Evolutionary conservation across 2,113 vertebrate genomes (phyloP).

Genomic region (Cryptomyrus ogoouensis): DNA sequence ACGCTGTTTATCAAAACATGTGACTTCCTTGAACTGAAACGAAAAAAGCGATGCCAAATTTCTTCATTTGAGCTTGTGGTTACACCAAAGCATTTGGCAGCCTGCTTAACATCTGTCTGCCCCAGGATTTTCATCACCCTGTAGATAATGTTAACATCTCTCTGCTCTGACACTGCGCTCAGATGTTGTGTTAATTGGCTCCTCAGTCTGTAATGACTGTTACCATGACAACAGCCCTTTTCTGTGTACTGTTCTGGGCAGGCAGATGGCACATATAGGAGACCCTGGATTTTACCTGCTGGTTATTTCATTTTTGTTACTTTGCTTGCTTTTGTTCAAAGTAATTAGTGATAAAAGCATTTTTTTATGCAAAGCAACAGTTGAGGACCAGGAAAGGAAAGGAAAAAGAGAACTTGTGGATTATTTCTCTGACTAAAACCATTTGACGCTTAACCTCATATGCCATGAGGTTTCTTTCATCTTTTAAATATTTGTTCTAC

Average conservation of each 20-base stretch:
- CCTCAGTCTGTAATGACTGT: slow-evolving; percentile 11
- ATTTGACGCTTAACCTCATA: not conserved
- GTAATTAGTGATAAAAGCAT: slow-evolving; percentile 4
- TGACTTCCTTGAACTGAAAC: not conserved
- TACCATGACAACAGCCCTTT: slow-evolving; percentile 5
- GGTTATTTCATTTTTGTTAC: not conserved
- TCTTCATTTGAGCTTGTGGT: not conserved
- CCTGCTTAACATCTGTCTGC: not conserved
- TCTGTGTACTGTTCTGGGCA: not conserved
- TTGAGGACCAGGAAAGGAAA: not conserved
- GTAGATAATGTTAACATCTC: slow-evolving; percentile 12
- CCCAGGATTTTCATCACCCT: slow-evolving; percentile 11
- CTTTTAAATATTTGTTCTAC: not conserved
- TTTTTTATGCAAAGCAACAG: not conserved
- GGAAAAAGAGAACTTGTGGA: not conserved
- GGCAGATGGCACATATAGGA: slow-evolving; percentile 8
- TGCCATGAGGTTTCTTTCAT: not conserved
- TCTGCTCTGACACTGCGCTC: slow-evolving; percentile 8
- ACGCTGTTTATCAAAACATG: not conserved
- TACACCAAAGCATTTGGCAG: not conserved
- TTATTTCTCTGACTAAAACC: not conserved
- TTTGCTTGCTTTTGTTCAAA: not conserved
- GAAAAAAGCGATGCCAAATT: not conserved
- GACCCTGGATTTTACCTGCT: slow-evolving; percentile 12
- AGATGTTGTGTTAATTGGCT: slow-evolving; percentile 20